These are phyloP conservation scores for Cybosia mesomella DNA, from an alignment of 2,888 invertebrate species.

Conservation along the genomic window DNA sequence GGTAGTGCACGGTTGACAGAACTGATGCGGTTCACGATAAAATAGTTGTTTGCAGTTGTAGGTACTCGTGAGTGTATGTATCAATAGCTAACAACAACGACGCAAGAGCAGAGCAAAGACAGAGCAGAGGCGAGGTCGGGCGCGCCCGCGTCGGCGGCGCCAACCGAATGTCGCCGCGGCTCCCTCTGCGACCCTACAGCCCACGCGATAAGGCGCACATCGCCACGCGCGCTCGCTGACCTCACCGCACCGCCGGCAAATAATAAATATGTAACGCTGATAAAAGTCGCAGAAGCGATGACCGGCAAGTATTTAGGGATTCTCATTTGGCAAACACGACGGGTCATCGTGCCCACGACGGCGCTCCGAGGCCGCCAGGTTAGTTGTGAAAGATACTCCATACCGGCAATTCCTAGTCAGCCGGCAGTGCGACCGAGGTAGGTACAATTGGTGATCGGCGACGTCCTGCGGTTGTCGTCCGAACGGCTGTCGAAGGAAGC, in stretches of 20 bases:
- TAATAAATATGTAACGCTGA: conserved; percentile 87
- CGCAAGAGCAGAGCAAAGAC: conserved; percentile 83
- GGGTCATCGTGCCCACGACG: conserved; percentile 68
- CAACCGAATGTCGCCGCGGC: conserved; percentile 26
- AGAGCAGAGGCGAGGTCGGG: conserved; percentile 75
- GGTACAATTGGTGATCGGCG: neutral
- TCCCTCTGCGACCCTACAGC: conserved; percentile 74
- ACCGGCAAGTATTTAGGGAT: conserved; percentile 82
- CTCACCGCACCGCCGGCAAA: conserved; percentile 82
- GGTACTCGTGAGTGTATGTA: conserved; percentile 42
- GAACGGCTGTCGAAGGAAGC: conserved; percentile 37
- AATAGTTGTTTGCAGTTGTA: conserved; percentile 40
- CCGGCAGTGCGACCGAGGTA: conserved; percentile 28
- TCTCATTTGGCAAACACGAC: conserved; percentile 74
- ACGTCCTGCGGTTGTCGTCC: conserved; percentile 42
- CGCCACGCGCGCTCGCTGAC: conserved; percentile 79
- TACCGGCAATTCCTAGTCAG: conserved; percentile 68
- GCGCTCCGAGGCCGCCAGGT: conserved; percentile 57
- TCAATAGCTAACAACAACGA: conserved; percentile 63
- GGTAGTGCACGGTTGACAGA: conserved; percentile 28
- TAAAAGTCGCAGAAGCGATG: conserved; percentile 83
- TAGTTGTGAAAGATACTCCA: conserved; percentile 57
- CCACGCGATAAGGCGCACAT: conserved; percentile 81
- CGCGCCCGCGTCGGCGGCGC: conserved; percentile 64
- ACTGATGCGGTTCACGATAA: conserved; percentile 30